Conservation (phyloP, 2,113 vertebrate genomes). For the Piprites chloris region DNA sequence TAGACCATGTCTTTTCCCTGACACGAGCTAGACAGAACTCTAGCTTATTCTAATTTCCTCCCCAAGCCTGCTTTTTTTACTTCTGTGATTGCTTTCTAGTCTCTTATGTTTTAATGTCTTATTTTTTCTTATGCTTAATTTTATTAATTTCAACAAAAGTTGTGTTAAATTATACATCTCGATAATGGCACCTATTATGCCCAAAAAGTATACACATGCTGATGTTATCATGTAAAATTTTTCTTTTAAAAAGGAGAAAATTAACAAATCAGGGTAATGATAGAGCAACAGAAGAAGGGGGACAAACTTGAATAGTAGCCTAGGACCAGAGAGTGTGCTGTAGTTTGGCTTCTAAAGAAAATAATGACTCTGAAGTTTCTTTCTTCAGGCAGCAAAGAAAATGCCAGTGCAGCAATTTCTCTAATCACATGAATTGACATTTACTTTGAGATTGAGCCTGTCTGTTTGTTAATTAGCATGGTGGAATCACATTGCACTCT, state of each 20-base stretch:
- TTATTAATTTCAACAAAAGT: not conserved
- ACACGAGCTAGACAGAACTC: not conserved
- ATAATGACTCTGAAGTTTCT: not conserved
- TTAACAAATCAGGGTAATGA: not conserved
- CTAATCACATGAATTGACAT: constrained; percentile 1
- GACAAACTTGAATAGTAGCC: not conserved
- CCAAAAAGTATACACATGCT: not conserved
- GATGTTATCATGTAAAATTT: not conserved
- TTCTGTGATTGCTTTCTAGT: not conserved
- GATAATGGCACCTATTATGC: not conserved
- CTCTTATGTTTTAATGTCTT: not conserved
- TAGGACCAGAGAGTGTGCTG: not conserved
- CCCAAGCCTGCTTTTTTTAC: not conserved
- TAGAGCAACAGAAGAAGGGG: not conserved
- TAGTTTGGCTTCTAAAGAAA: not conserved
- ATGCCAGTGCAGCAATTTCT: constrained; percentile 2
- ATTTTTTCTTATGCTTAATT: not conserved
- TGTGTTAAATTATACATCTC: not conserved
- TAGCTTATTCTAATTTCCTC: not conserved
- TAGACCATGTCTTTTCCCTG: not conserved
- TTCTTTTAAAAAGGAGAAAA: not conserved
- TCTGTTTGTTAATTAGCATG: constrained; percentile 10
- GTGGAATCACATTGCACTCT: not conserved
- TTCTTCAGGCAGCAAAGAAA: constrained; percentile 2
- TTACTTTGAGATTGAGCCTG: not conserved